phyloP scores from a whole-genome alignment of 2,113 vertebrate species.

The Nothobranchius kuhntae region DNA sequence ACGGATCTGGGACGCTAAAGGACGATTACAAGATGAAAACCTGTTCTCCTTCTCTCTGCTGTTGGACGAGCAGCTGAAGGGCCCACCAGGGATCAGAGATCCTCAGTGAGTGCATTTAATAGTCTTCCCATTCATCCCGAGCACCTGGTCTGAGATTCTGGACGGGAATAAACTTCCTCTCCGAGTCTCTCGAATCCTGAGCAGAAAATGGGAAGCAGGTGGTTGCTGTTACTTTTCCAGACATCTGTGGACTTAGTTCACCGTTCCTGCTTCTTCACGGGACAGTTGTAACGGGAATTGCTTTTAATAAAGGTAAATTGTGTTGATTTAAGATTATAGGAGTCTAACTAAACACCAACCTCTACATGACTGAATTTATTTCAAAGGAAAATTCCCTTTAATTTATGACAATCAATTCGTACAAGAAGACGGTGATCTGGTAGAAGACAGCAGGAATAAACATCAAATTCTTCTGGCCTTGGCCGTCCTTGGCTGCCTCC shows the following conservation, averaged over 20 bases:
- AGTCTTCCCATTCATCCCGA: constrained; percentile 51
- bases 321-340: background rate
- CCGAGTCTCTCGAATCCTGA: constrained; percentile 44
- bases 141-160: constrained; percentile 67
- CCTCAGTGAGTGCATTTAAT: constrained; percentile 47
- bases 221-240: constrained; percentile 31
- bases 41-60: constrained; percentile 53
- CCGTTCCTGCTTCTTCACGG: constrained; percentile 11
- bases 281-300: background rate
- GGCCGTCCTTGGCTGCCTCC: no score
- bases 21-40: constrained; percentile 42
- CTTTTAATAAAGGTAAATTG: background rate
- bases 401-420: no score
- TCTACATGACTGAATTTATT: background rate
- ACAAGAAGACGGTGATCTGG: no score
- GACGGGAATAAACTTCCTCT: constrained; percentile 37
- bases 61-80: constrained; percentile 52
- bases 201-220: constrained; percentile 60
- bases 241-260: constrained; percentile 56
- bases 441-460: no score
- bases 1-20: constrained; percentile 31
- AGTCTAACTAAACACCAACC: background rate
- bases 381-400: no score
- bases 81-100: constrained; percentile 54
- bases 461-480: no score